A percentile compares a stretch with the other conserved stretches of the same genome.
phyloP scores from a whole-genome alignment of 1,140 invertebrate species.

The Bombus breviceps region DNA sequence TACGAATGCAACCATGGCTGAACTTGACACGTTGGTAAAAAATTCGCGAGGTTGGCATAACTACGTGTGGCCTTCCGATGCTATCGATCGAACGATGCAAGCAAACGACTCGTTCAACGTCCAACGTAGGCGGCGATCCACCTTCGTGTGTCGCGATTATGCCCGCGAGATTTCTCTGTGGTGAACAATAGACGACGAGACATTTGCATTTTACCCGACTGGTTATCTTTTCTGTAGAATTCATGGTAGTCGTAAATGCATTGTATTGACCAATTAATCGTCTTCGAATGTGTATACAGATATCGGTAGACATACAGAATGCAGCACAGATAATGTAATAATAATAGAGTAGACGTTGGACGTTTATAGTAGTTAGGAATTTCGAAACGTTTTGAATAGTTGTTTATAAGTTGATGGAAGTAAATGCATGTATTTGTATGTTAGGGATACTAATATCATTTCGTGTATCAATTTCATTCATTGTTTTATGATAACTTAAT shows the following conservation, averaged over 20 bases:
- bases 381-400: neutral
- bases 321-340: neutral
- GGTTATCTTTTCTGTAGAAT: neutral
- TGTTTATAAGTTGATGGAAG: neutral
- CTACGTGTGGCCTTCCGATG: conserved; percentile 12
- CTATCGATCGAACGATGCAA: conserved; percentile 16
- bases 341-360: neutral
- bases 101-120: neutral
- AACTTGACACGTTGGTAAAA: conserved; percentile 35
- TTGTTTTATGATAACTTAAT: neutral
- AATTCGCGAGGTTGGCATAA: conserved; percentile 17
- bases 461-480: neutral
- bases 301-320: neutral
- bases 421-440: neutral
- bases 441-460: neutral
- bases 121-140: conserved; percentile 13
- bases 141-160: neutral
- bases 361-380: neutral
- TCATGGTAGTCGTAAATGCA: neutral
- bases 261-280: neutral
- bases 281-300: too few species aligned
- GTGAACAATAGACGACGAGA: neutral
- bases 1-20: neutral
- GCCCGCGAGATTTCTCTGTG: neutral
- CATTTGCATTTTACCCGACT: neutral